Evolutionary conservation across 2,113 vertebrate species (phyloP).

Genomic region (Pomatorhinus ruficollis): DNA sequence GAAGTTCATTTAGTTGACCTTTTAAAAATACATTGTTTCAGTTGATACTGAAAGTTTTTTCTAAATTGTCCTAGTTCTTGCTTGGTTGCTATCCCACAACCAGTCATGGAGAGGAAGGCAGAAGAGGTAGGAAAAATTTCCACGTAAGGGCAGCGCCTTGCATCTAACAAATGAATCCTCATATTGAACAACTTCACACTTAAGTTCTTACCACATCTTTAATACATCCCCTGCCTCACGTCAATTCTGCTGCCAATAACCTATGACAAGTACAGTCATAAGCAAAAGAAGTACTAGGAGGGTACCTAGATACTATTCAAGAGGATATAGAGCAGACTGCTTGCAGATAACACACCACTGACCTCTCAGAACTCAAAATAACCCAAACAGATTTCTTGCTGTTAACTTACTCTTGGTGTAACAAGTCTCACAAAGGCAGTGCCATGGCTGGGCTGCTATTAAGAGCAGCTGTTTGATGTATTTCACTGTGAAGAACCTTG

Average conservation of each 20-base stretch:
- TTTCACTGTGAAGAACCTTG: background rate
- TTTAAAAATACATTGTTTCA: background rate
- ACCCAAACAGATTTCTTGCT: background rate
- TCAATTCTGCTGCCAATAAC: background rate
- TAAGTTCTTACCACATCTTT: background rate
- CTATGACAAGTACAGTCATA: background rate
- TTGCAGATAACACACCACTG: rapidly evolving
- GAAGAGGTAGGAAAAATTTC: background rate
- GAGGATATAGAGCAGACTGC: rapidly evolving
- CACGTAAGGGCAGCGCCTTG: background rate
- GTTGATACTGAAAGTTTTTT: background rate
- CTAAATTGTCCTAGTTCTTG: background rate
- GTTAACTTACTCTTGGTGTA: background rate
- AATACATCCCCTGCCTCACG: background rate
- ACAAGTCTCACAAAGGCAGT: background rate
- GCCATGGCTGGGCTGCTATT: background rate
- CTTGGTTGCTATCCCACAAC: background rate
- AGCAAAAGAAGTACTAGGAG: background rate
- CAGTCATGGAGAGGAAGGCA: background rate
- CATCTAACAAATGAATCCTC: background rate
- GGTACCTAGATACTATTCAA: background rate
- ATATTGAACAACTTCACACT: background rate
- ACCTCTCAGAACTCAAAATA: background rate
- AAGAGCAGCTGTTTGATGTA: rapidly evolving
- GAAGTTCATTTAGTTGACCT: background rate